Percentiles rank a stretch among this genome's conserved stretches.
Conservation (phyloP, 1,140 invertebrate species). For the Leptinotarsa undecemlineata region DNA sequence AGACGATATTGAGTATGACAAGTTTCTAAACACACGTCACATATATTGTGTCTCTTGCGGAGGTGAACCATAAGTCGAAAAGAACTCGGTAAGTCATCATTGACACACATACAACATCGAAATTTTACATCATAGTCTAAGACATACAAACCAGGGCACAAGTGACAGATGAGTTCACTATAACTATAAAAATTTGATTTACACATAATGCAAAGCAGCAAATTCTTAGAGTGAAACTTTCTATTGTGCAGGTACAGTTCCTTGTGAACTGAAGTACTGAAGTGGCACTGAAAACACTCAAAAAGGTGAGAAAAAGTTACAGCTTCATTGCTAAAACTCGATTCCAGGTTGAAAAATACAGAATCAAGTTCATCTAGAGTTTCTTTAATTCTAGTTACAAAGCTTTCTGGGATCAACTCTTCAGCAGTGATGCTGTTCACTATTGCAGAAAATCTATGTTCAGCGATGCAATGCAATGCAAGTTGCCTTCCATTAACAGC, state of each 20-base stretch:
- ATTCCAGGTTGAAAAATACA: constrained; percentile 71
- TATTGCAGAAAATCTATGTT: constrained; percentile 74
- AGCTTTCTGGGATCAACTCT: constrained; percentile 72
- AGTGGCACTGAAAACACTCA: constrained; percentile 84
- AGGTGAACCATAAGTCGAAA: constrained; percentile 85
- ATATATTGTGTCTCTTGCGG: constrained; percentile 77
- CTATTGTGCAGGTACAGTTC: constrained; percentile 82
- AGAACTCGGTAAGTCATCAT: constrained; percentile 75
- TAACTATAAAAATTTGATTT: constrained; percentile 83
- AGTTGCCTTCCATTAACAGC: constrained; percentile 80
- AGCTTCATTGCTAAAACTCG: constrained; percentile 50
- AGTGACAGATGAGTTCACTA: constrained; percentile 81
- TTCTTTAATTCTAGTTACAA: constrained; percentile 66
- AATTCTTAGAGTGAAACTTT: constrained; percentile 80
- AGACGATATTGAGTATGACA: constrained; percentile 76
- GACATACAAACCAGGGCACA: constrained; percentile 77
- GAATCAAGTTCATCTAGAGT: constrained; percentile 64
- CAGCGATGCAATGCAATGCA: constrained; percentile 73
- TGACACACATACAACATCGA: constrained; percentile 75
- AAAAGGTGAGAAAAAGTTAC: constrained; percentile 67
- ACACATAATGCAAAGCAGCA: constrained; percentile 81
- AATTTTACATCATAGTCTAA: constrained; percentile 67
- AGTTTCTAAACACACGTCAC: constrained; percentile 82
- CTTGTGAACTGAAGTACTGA: constrained; percentile 73
- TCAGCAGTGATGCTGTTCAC: constrained; percentile 75